Evolutionary conservation across 2,113 vertebrate genomes (phyloP).

Genomic region (Procavia capensis): DNA sequence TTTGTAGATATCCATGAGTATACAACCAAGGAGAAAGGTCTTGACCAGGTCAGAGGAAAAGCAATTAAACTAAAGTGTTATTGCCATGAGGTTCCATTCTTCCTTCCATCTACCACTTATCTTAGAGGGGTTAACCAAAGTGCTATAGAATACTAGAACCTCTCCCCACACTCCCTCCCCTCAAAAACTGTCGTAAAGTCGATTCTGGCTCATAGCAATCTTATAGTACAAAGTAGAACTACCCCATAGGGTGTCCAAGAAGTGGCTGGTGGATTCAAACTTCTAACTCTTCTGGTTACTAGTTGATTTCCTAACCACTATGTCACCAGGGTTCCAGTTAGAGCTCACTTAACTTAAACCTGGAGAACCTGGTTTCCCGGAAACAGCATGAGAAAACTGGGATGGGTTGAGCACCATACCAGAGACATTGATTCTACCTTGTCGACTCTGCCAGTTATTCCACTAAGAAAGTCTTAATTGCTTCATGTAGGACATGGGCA

Average conservation of each 20-base stretch:
- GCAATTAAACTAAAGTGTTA: neutral
- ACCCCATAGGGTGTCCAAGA: no score
- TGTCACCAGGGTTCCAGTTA: neutral
- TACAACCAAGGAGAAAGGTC: neutral
- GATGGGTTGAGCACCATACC: neutral
- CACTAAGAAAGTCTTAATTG: constrained; percentile 7
- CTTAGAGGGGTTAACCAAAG: neutral
- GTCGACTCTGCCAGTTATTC: neutral
- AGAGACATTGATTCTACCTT: neutral
- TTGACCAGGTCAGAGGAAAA: neutral
- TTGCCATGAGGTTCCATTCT: neutral
- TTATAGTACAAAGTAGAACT: no score
- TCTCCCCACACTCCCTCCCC: neutral
- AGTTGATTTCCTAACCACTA: no score
- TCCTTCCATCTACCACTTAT: neutral
- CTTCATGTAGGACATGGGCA: neutral
- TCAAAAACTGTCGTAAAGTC: no score
- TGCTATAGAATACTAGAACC: neutral
- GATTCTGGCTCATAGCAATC: no score
- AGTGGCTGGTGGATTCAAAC: no score
- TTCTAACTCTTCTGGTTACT: no score
- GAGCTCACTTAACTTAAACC: neutral
- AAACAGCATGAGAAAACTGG: neutral
- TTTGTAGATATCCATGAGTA: neutral
- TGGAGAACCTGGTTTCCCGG: neutral